These are phyloP conservation scores for Corythoichthys haematopterus DNA, from an alignment of 2,113 vertebrate genomes.

Conservation along the genomic window DNA sequence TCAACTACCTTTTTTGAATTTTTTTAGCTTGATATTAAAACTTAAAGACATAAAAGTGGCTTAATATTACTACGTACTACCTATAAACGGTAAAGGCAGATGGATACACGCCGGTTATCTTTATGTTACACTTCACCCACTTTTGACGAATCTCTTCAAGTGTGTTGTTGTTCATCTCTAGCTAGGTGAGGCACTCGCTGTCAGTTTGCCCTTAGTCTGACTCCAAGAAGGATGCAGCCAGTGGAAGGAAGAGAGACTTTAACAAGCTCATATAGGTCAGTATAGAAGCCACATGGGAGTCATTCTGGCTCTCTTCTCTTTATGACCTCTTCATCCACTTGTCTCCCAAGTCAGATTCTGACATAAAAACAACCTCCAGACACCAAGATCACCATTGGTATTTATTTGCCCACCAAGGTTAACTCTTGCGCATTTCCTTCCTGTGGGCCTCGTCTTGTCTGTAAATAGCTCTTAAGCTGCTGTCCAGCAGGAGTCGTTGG, in stretches of 20 bases:
- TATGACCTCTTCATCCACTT: slow-evolving; percentile 13
- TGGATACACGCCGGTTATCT: background rate
- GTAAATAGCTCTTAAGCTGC: slow-evolving; percentile 37
- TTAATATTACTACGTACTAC: background rate
- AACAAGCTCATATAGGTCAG: slow-evolving; percentile 29
- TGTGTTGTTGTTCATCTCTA: slow-evolving; percentile 6
- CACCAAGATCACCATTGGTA: background rate
- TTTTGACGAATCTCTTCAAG: background rate
- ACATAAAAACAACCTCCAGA: slow-evolving; percentile 1
- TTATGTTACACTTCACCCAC: too few species aligned
- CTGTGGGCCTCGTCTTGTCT: slow-evolving; percentile 30
- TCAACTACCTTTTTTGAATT: background rate
- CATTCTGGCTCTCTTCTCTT: slow-evolving; percentile 21
- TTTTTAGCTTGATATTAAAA: background rate
- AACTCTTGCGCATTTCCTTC: slow-evolving; percentile 22
- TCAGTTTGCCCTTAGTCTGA: slow-evolving; percentile 41
- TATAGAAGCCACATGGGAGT: slow-evolving; percentile 21
- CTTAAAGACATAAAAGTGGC: background rate
- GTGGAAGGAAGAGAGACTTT: slow-evolving; percentile 39
- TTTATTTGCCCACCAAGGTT: slow-evolving; percentile 13
- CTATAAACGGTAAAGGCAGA: background rate
- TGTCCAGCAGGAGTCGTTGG: slow-evolving; percentile 19
- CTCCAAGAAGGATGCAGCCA: slow-evolving; percentile 41
- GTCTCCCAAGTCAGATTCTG: background rate
- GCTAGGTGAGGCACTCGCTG: slow-evolving; percentile 3